phyloP scores from a whole-genome alignment of 2,888 invertebrate species.

The Stramonita haemastoma region DNA sequence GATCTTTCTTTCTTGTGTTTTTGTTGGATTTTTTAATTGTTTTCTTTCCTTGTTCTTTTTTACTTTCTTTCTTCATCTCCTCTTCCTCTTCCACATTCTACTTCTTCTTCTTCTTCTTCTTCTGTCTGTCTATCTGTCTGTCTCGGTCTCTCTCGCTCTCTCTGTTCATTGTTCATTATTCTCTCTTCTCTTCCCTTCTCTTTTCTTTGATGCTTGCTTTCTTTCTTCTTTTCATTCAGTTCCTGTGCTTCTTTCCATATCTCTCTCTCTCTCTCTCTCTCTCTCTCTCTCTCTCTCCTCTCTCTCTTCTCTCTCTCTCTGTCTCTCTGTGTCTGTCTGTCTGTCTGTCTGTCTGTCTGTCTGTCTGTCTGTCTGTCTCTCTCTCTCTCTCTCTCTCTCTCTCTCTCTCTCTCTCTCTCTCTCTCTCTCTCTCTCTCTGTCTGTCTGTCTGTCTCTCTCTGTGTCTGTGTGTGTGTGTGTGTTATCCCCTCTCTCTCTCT shows the following conservation, averaged over 20 bases:
- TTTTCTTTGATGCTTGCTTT: not conserved
- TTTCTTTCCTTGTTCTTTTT: too few species aligned
- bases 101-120: not conserved
- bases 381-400: not conserved
- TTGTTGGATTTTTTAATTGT: too few species aligned
- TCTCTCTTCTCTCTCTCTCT: not conserved
- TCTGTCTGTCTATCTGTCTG: not conserved
- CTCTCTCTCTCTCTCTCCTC: not conserved
- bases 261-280: not conserved
- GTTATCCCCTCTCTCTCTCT: not conserved
- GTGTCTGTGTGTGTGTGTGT: not conserved
- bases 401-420: not conserved
- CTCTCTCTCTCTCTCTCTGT: not conserved
- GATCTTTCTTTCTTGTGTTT: too few species aligned
- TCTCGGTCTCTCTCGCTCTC: not conserved
- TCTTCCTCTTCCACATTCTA: too few species aligned
- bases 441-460: not conserved
- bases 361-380: not conserved
- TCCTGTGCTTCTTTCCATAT: not conserved
- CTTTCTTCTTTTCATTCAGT: not conserved
- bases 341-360: not conserved
- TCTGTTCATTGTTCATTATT: not conserved
- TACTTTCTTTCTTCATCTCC: too few species aligned
- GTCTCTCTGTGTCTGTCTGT: not conserved
- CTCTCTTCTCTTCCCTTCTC: not conserved